Evolutionary conservation across 2,113 vertebrate species (phyloP), one percentile per base, ranked within the genome.

Genomic region (Cavia aperea): DNA sequence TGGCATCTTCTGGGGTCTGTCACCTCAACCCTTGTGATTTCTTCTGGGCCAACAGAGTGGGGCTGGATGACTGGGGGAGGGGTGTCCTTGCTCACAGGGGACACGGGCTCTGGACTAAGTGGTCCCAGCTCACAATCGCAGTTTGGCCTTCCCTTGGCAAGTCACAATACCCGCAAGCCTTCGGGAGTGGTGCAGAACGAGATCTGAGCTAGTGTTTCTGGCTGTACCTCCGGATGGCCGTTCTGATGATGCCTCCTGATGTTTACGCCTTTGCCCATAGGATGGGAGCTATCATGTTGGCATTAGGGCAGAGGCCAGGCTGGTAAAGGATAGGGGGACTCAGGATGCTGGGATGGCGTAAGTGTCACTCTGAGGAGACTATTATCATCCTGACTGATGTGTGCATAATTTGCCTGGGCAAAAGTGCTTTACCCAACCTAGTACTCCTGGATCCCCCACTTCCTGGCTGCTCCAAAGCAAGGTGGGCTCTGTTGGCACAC

Each of bases 321-420:
- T 16, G 54, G 21, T 24, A 13, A 24, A 18, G 56, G 24, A 56
- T 10, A 1, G 43, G 10, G 43, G 56, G 66, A 75, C 16, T 23
- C 7, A 54, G 21, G 21, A 73, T 0, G 2, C 18, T 29, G n/a
- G 5, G 4, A 2, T 56, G 31, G 13, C 54, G 0, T 1, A 26
- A 18, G 12, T 13, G 6, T 31, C 60, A 36, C 46, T 39, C 49
- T 4, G 23, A 58, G 51, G 49, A 65, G 15, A 72, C n/a, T 46
- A 4, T 2, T 43, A 23, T 11, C 39, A n/a, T 62, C 31, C 62
- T 46, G 84, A 13, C 12, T 23, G 36, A 21, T 2, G 24, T 36
- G 36, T 10, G 7, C 26, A 31, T 60, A 4, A 54, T 26, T 46
- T 46, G 63, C 82, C 58, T 39, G 43, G 68, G 56, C 73, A 58